Evolutionary conservation across 2,113 vertebrate genomes (phyloP), one percentile per base, ranked within the genome.

Genomic region (Xenopus borealis): DNA sequence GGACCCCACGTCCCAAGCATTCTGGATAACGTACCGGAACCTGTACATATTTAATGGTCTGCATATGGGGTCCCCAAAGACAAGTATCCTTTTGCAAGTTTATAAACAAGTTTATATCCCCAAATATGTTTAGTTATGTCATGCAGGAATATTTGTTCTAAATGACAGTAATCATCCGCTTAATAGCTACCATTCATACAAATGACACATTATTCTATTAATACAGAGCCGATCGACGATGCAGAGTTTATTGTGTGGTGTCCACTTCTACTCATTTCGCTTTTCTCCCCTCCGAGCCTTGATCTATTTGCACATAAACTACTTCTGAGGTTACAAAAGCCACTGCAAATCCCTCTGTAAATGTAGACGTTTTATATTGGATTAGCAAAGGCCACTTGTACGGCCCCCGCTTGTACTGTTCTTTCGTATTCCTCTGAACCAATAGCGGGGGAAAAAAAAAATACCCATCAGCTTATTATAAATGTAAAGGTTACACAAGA

Each of bases 341-440:
- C 66, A 10, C 33, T 30, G 20, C 63, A 47, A 67, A 75, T 75
- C 66, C n/a, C 66, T 61, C n/a, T 33, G 55, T 27, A 62, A 69
- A 69, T 69, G 17, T 66, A 55, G 18, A 63, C 3, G 16, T 64
- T 18, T 55, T 69, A 33, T 62, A 63, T 57, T 69, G 47, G 47
- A 69, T 69, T 76, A 76, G 40, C 44, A 58, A 66, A 50, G 66
- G 72, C 23, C 72, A 68, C 18, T 10, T 50, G 55, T 20, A 13
- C n/a, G 9, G 4, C 58, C 73, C n/a, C 18, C 78, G 74, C 82
- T 82, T 80, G 66, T 80, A 80, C 85, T 80, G 78, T 75, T 78
- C 67, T 79, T 47, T 65, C 70, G 78, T 80, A 83, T 81, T 71
- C 20, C 65, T 7, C 7, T 7, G 12, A 61, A 57, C 45, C 74